Conservation (phyloP, 2,797 vertebrate species). For the Choloepus didactylus region DNA sequence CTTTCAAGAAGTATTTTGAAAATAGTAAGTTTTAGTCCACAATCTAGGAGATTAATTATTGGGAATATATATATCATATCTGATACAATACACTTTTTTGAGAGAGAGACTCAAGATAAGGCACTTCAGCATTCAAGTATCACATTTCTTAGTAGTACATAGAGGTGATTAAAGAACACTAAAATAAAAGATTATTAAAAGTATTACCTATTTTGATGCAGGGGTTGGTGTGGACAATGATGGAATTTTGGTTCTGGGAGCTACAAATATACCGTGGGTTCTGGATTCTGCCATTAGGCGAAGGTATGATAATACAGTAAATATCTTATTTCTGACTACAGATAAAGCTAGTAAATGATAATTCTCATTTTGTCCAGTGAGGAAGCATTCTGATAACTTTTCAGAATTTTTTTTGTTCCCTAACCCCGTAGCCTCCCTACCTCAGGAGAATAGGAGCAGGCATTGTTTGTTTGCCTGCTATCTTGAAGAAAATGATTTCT, state of each 20-base stretch:
- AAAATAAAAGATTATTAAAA: slow-evolving; percentile 63
- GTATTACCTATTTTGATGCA: slow-evolving; percentile 83
- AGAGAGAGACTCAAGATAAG: not conserved
- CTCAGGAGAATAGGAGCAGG: not conserved
- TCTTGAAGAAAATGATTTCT: not conserved
- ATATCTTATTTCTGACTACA: not conserved
- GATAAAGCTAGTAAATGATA: not conserved
- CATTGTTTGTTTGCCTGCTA: not conserved
- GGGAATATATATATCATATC: not conserved
- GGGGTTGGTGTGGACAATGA: slow-evolving; percentile 98
- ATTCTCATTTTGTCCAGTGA: not conserved
- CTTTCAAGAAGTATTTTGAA: slow-evolving; percentile 5
- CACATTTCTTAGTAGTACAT: slow-evolving; percentile 1
- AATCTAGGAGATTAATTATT: slow-evolving; percentile 1
- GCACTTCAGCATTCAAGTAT: not conserved
- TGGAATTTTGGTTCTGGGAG: slow-evolving; percentile 98
- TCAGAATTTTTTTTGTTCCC: not conserved
- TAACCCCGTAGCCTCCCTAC: not conserved
- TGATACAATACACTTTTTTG: not conserved
- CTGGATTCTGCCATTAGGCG: slow-evolving; percentile 99
- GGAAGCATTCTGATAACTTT: not conserved
- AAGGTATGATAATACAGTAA: slow-evolving; percentile 89
- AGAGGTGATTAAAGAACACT: not conserved
- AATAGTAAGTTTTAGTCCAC: slow-evolving; percentile 30
- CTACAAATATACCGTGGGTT: slow-evolving; percentile 99